Evolutionary conservation across 1,140 invertebrate species (phyloP).

Genomic region (Delia radicum): DNA sequence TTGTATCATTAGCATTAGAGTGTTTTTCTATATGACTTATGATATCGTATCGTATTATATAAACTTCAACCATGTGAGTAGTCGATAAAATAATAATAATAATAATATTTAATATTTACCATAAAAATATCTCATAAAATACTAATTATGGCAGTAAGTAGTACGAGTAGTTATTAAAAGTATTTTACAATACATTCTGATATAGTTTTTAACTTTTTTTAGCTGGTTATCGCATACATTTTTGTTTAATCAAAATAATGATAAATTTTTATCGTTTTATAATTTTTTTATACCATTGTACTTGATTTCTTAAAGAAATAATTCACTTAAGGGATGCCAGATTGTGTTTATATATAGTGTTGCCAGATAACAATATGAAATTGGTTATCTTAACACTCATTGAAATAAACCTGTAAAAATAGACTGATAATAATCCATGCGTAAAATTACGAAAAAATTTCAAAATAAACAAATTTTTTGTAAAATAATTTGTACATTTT

Average conservation of each 20-base stretch:
- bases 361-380: too few relatives aligned
- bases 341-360: not conserved
- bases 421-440: too few relatives aligned
- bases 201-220: not conserved
- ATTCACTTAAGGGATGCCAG: not conserved
- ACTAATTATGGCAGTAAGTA: not conserved
- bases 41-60: too few relatives aligned
- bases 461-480: too few relatives aligned
- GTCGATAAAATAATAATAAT: not conserved
- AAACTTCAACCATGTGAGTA: not conserved
- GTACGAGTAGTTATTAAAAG: not conserved
- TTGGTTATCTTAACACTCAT: too few relatives aligned
- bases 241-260: not conserved
- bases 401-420: too few relatives aligned
- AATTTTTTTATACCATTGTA: not conserved
- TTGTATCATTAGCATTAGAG: not conserved
- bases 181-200: not conserved
- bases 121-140: not conserved
- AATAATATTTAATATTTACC: not conserved
- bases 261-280: not conserved
- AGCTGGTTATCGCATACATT: not conserved
- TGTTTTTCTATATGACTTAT: too few relatives aligned
- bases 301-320: not conserved
- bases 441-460: too few relatives aligned
- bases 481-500: too few relatives aligned